Evolutionary conservation across 1,140 invertebrate species (phyloP).

Genomic region (Platyura marginata): DNA sequence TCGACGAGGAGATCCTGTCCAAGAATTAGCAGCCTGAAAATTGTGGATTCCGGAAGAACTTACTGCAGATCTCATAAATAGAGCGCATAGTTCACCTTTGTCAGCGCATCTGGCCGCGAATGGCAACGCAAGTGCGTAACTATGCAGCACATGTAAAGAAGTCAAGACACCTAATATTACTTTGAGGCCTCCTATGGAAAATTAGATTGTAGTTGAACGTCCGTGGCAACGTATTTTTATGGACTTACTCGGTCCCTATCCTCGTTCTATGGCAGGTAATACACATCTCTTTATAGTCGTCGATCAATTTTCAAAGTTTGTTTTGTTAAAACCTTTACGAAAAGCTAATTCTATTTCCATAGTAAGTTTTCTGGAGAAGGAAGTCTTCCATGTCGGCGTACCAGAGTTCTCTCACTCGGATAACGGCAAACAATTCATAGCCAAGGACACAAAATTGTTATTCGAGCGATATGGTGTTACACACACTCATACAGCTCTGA

Average conservation of each 20-base stretch:
- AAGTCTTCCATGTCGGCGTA: constrained; percentile 2
- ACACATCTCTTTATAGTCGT: constrained; percentile 3
- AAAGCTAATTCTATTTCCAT: not conserved
- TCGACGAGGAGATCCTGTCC: no score
- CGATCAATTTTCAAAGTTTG: constrained; percentile 3
- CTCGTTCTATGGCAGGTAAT: constrained; percentile 4
- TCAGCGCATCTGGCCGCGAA: not conserved
- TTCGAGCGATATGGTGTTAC: not conserved
- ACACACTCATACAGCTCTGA: no score
- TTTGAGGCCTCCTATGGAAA: constrained; percentile 4
- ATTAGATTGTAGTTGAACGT: not conserved
- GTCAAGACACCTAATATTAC: constrained; percentile 3
- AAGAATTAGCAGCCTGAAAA: constrained; percentile 2
- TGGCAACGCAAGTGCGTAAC: not conserved
- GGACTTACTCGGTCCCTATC: constrained; percentile 3
- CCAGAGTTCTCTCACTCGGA: constrained; percentile 5
- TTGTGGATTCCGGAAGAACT: constrained; percentile 3
- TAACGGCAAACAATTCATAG: constrained; percentile 5
- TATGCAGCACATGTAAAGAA: constrained; percentile 2
- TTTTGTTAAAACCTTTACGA: constrained; percentile 2
- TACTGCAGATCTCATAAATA: not conserved
- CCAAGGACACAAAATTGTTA: not conserved
- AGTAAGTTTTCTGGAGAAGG: constrained; percentile 1
- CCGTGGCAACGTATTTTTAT: constrained; percentile 5
- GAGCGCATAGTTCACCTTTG: not conserved